A percentile compares a stretch with the other conserved stretches of the same genome.
Conservation (phyloP, 2,113 vertebrate genomes). For the Elaphurus davidianus region DNA sequence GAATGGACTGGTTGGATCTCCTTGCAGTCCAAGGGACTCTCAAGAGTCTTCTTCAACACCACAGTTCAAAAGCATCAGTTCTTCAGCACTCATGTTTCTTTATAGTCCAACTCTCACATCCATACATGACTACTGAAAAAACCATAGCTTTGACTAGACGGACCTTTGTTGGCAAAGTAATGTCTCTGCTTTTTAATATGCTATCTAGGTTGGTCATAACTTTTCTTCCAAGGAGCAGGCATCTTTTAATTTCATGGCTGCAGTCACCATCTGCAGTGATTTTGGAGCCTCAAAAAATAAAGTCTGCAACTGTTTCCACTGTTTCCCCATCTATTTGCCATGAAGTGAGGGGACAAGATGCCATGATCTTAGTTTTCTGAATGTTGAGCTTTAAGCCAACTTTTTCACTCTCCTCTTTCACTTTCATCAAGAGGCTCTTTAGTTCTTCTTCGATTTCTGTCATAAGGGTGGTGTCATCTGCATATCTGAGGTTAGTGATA, state of each 20-base stretch:
- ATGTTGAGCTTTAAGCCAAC: neutral
- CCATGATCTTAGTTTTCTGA: neutral
- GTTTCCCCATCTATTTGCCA: neutral
- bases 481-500: neutral
- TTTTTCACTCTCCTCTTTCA: neutral
- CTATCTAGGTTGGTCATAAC: neutral
- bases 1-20: neutral
- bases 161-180: neutral
- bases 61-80: neutral
- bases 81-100: fast-evolving
- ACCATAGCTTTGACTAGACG: neutral
- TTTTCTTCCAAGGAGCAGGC: neutral
- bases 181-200: neutral
- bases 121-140: neutral
- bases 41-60: neutral
- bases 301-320: neutral
- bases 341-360: neutral
- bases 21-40: neutral
- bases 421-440: neutral
- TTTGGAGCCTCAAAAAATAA: neutral
- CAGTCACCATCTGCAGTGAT: neutral
- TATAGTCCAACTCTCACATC: neutral
- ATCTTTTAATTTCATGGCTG: neutral
- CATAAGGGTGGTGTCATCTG: neutral
- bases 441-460: neutral